A percentile compares a stretch with the other conserved stretches of the same genome.
Conservation (phyloP, 1,140 invertebrate genomes). For the Globodera ellingtonae region DNA sequence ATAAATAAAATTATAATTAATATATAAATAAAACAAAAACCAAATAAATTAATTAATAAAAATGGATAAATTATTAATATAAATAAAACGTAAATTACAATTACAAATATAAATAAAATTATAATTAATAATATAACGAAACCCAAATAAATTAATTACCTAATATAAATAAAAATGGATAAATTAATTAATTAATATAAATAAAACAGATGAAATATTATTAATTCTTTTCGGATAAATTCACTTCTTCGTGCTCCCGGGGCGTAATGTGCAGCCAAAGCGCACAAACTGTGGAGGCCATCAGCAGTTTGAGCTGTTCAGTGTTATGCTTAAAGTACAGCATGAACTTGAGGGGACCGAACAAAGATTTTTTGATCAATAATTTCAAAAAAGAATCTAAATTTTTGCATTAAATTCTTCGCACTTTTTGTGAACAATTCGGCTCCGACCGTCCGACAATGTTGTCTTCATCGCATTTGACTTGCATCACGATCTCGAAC, state of each 20-base stretch:
- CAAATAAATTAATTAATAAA: neutral
- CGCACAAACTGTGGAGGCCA: constrained; percentile 38
- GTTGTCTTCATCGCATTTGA: neutral
- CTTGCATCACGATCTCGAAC: constrained; percentile 5
- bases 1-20: too few species aligned
- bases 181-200: too few species aligned
- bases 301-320: constrained; percentile 44
- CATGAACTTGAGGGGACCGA: neutral
- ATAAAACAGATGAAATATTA: too few species aligned
- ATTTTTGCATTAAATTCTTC: too few species aligned
- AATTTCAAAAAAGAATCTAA: too few species aligned
- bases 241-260: constrained; percentile 38
- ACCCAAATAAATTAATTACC: too few species aligned
- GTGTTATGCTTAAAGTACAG: neutral
- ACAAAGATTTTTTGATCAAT: neutral
- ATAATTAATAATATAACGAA: neutral
- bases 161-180: too few species aligned
- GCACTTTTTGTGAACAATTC: neutral
- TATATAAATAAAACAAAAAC: too few species aligned
- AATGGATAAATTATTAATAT: too few species aligned
- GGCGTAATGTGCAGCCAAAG: constrained; percentile 48
- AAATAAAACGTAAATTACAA: too few species aligned
- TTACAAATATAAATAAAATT: neutral
- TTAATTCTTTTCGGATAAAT: neutral
- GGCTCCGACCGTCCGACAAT: neutral